These are phyloP conservation scores for Rhamnusium bicolor DNA, from an alignment of 2,888 invertebrate species.

Conservation along the genomic window DNA sequence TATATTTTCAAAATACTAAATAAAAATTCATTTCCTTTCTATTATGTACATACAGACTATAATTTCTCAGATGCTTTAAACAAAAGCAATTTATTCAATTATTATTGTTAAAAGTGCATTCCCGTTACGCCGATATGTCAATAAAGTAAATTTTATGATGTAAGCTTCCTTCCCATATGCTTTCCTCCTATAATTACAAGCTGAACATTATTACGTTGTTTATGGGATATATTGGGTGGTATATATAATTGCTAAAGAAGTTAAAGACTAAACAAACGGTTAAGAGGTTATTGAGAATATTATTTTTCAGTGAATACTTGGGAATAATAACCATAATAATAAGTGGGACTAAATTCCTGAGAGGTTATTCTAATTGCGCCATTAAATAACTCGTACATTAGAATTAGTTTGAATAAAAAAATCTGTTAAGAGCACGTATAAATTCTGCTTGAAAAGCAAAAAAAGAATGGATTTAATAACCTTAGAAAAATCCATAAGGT, in stretches of 20 bases:
- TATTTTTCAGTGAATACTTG: constrained; percentile 41
- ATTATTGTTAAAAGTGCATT: constrained; percentile 16
- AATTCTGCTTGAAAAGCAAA: neutral
- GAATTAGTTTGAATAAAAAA: neutral
- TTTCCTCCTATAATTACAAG: constrained; percentile 23
- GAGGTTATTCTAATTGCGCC: neutral
- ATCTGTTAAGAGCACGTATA: neutral
- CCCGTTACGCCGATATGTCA: constrained; percentile 28
- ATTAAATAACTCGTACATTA: neutral
- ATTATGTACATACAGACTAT: neutral
- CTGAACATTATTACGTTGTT: constrained; percentile 33
- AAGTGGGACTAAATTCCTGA: neutral
- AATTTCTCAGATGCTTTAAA: constrained; percentile 19
- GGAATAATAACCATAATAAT: constrained; percentile 35
- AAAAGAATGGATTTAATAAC: too few relatives aligned
- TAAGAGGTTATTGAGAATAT: constrained; percentile 23
- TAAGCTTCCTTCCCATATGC: constrained; percentile 28
- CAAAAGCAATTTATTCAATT: constrained; percentile 18
- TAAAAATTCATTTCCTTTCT: neutral
- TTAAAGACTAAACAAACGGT: constrained; percentile 33
- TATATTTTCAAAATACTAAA: neutral
- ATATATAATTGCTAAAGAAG: constrained; percentile 8
- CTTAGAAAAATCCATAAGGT: too few relatives aligned
- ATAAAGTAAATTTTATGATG: constrained; percentile 33
- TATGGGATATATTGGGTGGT: constrained; percentile 24